Percentiles rank a stretch among this genome's conserved stretches.
Evolutionary conservation across 2,888 invertebrate genomes (phyloP).

Genomic region (Megalurothrips usitatus): DNA sequence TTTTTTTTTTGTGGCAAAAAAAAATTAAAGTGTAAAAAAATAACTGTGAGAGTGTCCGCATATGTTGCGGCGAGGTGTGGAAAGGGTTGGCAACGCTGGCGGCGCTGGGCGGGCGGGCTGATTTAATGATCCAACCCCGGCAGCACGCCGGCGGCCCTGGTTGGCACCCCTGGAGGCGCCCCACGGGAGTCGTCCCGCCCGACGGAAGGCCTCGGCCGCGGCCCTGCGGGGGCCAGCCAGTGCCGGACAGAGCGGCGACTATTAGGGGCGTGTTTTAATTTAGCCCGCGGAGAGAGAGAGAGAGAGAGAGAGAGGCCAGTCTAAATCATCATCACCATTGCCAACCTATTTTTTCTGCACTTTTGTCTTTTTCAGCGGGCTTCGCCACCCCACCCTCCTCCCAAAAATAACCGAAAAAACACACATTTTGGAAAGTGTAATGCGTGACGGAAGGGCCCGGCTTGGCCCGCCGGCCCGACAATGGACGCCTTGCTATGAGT

Average conservation of each 20-base stretch:
- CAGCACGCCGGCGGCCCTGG: background rate
- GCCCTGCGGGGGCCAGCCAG: background rate
- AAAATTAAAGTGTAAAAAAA: too few relatives aligned
- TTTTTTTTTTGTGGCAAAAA: too few relatives aligned
- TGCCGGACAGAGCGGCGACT: background rate
- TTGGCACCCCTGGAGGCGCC: background rate
- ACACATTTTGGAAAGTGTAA: too few relatives aligned
- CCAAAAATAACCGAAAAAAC: too few relatives aligned
- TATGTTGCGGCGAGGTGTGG: background rate
- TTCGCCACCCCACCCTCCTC: too few relatives aligned
- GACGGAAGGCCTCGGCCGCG: background rate
- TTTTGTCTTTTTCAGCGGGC: too few relatives aligned
- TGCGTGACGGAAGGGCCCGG: too few relatives aligned
- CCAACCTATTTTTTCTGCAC: background rate
- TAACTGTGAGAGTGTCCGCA: too few relatives aligned
- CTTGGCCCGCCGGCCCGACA: too few relatives aligned
- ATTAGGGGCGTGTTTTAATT: slow-evolving; percentile 17
- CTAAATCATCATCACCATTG: background rate
- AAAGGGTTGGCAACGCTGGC: slow-evolving; percentile 2
- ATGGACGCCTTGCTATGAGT: too few relatives aligned
- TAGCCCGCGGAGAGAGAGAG: background rate
- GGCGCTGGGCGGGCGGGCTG: background rate
- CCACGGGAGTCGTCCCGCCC: background rate
- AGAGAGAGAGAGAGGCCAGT: too few relatives aligned
- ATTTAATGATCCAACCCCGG: slow-evolving; percentile 1